These are phyloP conservation scores for Macrosiphum euphorbiae DNA, from an alignment of 2,888 invertebrate species.

Conservation along the genomic window DNA sequence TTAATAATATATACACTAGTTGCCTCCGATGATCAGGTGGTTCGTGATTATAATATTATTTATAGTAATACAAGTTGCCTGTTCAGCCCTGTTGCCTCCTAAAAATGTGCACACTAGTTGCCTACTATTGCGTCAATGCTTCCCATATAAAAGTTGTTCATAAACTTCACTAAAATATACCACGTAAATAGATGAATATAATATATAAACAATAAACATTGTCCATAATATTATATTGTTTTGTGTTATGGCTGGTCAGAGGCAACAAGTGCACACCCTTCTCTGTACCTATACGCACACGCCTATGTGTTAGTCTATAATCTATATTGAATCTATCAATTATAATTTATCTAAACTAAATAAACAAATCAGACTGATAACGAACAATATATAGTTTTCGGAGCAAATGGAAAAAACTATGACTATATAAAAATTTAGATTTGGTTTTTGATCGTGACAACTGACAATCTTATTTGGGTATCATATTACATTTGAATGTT, in stretches of 20 bases:
- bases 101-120: too few relatives aligned
- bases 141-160: too few relatives aligned
- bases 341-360: not conserved
- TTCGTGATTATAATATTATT: too few relatives aligned
- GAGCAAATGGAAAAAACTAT: not conserved
- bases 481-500: not conserved
- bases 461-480: not conserved
- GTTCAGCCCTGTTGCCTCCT: too few relatives aligned
- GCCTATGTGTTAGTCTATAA: not conserved
- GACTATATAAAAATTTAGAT: not conserved
- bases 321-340: not conserved
- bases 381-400: not conserved
- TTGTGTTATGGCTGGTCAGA: not conserved
- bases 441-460: not conserved
- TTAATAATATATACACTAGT: too few relatives aligned
- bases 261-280: not conserved
- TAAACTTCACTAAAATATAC: too few relatives aligned
- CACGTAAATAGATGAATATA: too few relatives aligned
- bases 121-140: too few relatives aligned
- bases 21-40: too few relatives aligned
- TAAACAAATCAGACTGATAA: not conserved
- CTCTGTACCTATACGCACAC: not conserved
- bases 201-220: too few relatives aligned
- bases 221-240: too few relatives aligned
- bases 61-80: too few relatives aligned